A percentile compares a stretch with the other conserved stretches of the same genome.
Evolutionary conservation across 2,888 invertebrate species (phyloP).

Genomic region (Cosmorhoe ocellata): DNA sequence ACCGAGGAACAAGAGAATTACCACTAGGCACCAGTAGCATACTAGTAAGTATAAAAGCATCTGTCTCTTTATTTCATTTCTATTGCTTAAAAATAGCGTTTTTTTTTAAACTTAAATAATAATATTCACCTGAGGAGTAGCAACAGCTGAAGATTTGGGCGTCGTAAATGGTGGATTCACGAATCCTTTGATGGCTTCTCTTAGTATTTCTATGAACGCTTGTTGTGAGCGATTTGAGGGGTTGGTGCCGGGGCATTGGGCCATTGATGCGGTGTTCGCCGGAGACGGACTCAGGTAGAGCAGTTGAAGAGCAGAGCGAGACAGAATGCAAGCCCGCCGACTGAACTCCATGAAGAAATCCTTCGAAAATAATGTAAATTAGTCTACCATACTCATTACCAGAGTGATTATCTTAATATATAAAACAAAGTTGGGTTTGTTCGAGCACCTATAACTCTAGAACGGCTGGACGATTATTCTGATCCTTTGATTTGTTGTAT

Average conservation of each 20-base stretch:
- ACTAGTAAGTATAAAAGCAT: too few relatives aligned
- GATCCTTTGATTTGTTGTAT: too few relatives aligned
- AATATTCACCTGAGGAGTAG: conserved; percentile 85
- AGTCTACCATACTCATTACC: too few relatives aligned
- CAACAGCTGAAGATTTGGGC: conserved; percentile 86
- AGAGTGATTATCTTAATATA: too few relatives aligned
- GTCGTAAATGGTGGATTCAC: conserved; percentile 95
- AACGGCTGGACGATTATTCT: too few relatives aligned
- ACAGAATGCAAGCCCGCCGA: conserved; percentile 94
- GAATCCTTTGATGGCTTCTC: conserved; percentile 93
- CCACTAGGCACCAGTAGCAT: too few relatives aligned
- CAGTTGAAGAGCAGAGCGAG: conserved; percentile 93
- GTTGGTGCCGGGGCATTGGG: conserved; percentile 54
- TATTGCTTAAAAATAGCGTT: too few relatives aligned
- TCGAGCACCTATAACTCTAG: too few relatives aligned
- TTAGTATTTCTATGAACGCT: conserved; percentile 89
- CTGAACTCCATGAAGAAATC: conserved; percentile 98
- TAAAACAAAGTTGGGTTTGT: too few relatives aligned
- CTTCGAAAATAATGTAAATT: conserved; percentile 59
- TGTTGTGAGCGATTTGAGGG: conserved; percentile 61
- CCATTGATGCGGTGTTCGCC: conserved; percentile 60
- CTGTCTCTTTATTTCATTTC: too few relatives aligned
- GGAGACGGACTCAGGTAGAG: conserved; percentile 85
- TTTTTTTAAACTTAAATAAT: too few relatives aligned
- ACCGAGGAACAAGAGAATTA: too few relatives aligned